A percentile compares a stretch with the other conserved stretches of the same genome.
Evolutionary conservation across 2,888 invertebrate species (phyloP).

Genomic region (Bellardia bayeri): DNA sequence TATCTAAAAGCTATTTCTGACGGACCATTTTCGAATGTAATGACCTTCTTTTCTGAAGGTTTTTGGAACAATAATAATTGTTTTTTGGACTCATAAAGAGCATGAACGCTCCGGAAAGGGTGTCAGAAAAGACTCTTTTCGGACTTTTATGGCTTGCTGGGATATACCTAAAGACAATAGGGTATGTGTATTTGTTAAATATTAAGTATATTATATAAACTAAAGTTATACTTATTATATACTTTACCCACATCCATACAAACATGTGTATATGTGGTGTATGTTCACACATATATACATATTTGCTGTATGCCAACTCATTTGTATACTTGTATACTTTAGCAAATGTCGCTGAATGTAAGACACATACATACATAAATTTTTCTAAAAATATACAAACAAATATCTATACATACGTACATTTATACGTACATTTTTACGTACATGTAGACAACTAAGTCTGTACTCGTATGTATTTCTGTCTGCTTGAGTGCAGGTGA

Average conservation of each 20-base stretch:
- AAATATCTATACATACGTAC: not conserved
- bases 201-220: slow-evolving; percentile 25
- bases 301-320: slow-evolving; percentile 10
- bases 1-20: too few relatives aligned
- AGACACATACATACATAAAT: not conserved
- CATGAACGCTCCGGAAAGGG: too few relatives aligned
- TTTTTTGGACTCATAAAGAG: too few relatives aligned
- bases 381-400: not conserved
- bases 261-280: too few relatives aligned
- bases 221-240: slow-evolving; percentile 32
- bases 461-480: slow-evolving; percentile 7
- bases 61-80: too few relatives aligned
- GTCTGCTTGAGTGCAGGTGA: slow-evolving; percentile 66
- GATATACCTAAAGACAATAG: not conserved
- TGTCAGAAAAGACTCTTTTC: too few relatives aligned
- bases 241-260: not conserved
- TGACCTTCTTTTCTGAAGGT: too few relatives aligned
- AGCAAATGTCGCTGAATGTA: not conserved
- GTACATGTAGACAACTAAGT: not conserved
- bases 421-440: not conserved
- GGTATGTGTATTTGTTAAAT: not conserved
- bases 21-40: too few relatives aligned
- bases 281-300: not conserved
- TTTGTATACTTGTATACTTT: slow-evolving; percentile 41
- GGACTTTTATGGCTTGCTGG: too few relatives aligned